Conservation (phyloP, 2,113 vertebrate genomes). For the Aspiorhynchus laticeps region DNA sequence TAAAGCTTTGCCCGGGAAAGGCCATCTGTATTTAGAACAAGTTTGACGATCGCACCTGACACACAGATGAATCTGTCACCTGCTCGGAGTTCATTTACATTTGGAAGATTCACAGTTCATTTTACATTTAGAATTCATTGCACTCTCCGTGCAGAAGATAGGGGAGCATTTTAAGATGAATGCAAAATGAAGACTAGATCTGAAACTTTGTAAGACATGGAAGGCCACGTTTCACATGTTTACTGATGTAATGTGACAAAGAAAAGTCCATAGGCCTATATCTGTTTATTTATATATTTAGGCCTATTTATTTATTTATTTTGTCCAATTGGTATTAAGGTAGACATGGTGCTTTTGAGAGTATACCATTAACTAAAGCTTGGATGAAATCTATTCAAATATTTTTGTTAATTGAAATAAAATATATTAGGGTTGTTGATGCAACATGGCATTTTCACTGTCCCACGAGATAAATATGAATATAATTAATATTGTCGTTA, state of each 20-base stretch:
- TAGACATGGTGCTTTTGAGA: background rate
- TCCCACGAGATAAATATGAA: too few species aligned
- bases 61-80: conserved; percentile 13
- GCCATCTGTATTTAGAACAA: conserved; percentile 20
- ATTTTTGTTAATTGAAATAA: background rate
- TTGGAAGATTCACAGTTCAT: background rate
- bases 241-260: background rate
- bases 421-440: too few species aligned
- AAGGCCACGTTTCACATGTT: background rate
- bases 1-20: conserved; percentile 26
- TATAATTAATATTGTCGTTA: too few species aligned
- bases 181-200: background rate
- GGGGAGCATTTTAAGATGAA: background rate
- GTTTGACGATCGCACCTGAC: conserved; percentile 7
- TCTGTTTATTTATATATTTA: too few species aligned
- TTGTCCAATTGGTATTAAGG: background rate
- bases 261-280: too few species aligned
- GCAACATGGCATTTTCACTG: too few species aligned
- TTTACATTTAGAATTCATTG: background rate
- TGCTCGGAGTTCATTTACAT: conserved; percentile 15
- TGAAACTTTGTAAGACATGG: background rate
- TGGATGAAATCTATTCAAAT: background rate
- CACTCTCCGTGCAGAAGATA: background rate
- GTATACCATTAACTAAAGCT: background rate
- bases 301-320: background rate